phyloP scores from a whole-genome alignment of 2,888 invertebrate species.

The Eumacrocentrus americanus region DNA sequence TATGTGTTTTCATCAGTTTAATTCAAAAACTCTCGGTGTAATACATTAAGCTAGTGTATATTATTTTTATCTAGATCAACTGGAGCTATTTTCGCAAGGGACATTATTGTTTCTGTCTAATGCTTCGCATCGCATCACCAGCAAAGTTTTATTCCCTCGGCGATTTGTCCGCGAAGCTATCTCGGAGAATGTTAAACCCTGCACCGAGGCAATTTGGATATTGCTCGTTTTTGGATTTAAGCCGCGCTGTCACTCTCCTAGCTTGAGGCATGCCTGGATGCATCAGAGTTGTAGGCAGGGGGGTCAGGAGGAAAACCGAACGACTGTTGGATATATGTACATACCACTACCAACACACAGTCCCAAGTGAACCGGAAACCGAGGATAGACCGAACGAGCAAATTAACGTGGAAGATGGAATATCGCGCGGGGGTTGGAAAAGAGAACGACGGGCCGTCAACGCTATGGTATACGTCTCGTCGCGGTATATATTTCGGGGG shows the following conservation, averaged over 20 bases:
- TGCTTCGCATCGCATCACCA: slow-evolving; percentile 45
- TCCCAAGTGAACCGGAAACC: slow-evolving; percentile 17
- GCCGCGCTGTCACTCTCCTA: slow-evolving; percentile 26
- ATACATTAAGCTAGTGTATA: too few relatives aligned
- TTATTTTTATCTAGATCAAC: too few relatives aligned
- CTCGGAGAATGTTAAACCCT: slow-evolving; percentile 46
- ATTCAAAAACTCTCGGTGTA: too few relatives aligned
- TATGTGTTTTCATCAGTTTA: too few relatives aligned
- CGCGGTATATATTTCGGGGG: too few relatives aligned
- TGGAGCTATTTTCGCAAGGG: neutral
- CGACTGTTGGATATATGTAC: neutral
- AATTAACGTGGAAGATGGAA: slow-evolving; percentile 21
- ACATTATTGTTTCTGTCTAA: slow-evolving; percentile 43
- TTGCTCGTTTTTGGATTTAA: slow-evolving; percentile 48
- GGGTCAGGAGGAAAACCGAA: neutral
- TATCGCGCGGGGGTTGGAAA: neutral
- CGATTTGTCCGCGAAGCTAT: slow-evolving; percentile 48
- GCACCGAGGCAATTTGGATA: slow-evolving; percentile 55
- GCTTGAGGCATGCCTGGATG: slow-evolving; percentile 5
- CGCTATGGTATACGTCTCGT: slow-evolving; percentile 4
- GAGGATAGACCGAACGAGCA: slow-evolving; percentile 19
- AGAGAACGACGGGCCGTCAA: neutral
- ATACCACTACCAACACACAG: slow-evolving; percentile 1
- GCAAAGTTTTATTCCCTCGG: slow-evolving; percentile 46
- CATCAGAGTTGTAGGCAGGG: neutral